Evolutionary conservation across 2,888 invertebrate genomes (phyloP).

Genomic region (Drosophila buzzatii): DNA sequence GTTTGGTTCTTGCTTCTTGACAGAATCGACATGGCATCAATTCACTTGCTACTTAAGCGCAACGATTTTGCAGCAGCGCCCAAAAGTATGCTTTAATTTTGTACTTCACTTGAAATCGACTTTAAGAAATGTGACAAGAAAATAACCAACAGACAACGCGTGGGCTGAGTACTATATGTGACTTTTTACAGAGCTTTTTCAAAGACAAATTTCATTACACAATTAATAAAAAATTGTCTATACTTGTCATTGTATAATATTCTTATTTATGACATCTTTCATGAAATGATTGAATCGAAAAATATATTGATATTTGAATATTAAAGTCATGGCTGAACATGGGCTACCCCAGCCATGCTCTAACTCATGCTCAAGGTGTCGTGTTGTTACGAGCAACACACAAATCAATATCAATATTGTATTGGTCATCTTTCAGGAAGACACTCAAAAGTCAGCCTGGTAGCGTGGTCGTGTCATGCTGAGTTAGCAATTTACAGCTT

Average conservation of each 20-base stretch:
- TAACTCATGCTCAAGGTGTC: conserved; percentile 10
- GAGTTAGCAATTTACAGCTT: conserved; percentile 59
- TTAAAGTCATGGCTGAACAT: no score
- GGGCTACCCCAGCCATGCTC: neutral
- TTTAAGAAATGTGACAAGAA: neutral
- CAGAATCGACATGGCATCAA: conserved; percentile 70
- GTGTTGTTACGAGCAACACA: neutral
- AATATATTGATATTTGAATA: no score
- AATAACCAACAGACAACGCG: neutral
- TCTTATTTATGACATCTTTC: no score
- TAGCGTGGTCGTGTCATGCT: conserved; percentile 60
- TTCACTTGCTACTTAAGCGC: conserved; percentile 54
- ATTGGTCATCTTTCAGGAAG: conserved; percentile 26
- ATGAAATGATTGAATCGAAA: no score
- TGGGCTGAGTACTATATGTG: neutral
- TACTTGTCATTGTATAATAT: neutral
- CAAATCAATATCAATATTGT: conserved; percentile 14
- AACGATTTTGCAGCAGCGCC: conserved; percentile 2
- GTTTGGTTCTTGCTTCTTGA: conserved; percentile 33
- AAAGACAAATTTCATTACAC: neutral
- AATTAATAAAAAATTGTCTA: no score
- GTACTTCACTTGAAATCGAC: neutral
- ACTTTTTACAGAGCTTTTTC: no score
- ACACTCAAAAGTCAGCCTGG: conserved; percentile 35
- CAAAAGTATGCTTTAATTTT: conserved; percentile 45